Evolutionary conservation across 1,140 invertebrate genomes (phyloP), one percentile per base, ranked within the genome.

Genomic region (Drosophila auraria): DNA sequence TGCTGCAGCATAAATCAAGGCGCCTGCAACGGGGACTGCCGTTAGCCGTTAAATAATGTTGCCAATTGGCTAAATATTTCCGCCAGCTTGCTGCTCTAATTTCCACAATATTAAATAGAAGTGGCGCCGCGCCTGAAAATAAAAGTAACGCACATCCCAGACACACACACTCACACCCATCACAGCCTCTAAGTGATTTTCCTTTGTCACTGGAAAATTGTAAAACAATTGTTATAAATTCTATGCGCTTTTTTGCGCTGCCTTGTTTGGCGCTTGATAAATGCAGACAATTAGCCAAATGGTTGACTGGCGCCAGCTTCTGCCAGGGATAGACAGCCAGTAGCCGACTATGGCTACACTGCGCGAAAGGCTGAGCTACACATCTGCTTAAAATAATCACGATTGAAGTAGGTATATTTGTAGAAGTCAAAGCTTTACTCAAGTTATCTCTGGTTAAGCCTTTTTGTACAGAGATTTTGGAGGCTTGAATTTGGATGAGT

Each of bases 251-350:
- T 75, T 82, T 82, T 71, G 53, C 42, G n/a, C 30, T 66, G 60
- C 57, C 68, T 61, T 79, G 51, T 76, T 78, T 79, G 80, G 60
- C 60, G 66, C 86, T 84, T 89, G 86, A 89, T 79, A 90, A 90
- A 90, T 84, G 84, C 86, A 82, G 82, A 84, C 84, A 90, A 90
- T 90, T 89, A 89, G 86, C 86, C 70, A 89, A 90, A 84, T 84
- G 82, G 70, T 90, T 79, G 62, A 79, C 62, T 84, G 82, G 86
- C 86, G 86, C 82, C 84, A 90, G 68, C 68, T 65, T 73, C 65
- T 62, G 83, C 65, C 58, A 64, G 15, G 68, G 71, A 61, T 73
- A 74, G 68, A 73, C 69, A 74, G 71, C 45, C 56, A 42, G 56
- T 30, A 72, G 33, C 69, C 51, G 69, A 11, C 42, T 14, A 14